These are phyloP conservation scores for Otis tarda DNA, from an alignment of 2,113 vertebrate species.

Conservation along the genomic window DNA sequence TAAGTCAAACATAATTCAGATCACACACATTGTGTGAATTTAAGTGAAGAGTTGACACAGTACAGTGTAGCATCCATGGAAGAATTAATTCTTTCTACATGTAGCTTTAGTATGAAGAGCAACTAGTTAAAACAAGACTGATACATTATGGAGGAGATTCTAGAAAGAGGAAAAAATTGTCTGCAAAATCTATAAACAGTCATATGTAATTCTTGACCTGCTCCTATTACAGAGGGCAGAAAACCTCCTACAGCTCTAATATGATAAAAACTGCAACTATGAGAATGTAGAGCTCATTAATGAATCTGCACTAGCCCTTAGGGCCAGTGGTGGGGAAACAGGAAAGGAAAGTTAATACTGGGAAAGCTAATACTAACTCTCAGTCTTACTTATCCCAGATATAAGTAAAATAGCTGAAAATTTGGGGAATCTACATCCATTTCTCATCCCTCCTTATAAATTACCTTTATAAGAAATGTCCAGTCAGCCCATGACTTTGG, in stretches of 20 bases:
- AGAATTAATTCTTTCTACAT: not conserved
- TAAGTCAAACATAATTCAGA: not conserved
- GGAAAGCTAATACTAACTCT: conserved; percentile 2
- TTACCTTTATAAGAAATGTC: not conserved
- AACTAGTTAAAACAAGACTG: not conserved
- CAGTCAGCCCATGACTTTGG: not conserved
- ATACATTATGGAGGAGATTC: not conserved
- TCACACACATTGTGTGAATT: not conserved
- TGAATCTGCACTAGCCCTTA: conserved; percentile 16
- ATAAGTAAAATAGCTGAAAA: not conserved
- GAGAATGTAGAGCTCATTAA: conserved; percentile 26
- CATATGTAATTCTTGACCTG: conserved; percentile 12
- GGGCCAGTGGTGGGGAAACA: not conserved
- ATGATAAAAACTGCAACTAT: conserved; percentile 19
- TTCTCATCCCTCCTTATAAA: not conserved
- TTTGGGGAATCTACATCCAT: not conserved
- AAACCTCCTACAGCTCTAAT: not conserved
- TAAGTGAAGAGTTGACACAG: not conserved
- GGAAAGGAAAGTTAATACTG: not conserved
- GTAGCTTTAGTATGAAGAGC: not conserved
- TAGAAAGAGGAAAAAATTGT: not conserved
- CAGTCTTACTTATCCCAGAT: not conserved
- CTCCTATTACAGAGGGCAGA: not conserved
- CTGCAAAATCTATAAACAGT: not conserved
- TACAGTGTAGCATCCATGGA: not conserved